Conservation (phyloP, 2,113 vertebrate genomes). For the Ia io region DNA sequence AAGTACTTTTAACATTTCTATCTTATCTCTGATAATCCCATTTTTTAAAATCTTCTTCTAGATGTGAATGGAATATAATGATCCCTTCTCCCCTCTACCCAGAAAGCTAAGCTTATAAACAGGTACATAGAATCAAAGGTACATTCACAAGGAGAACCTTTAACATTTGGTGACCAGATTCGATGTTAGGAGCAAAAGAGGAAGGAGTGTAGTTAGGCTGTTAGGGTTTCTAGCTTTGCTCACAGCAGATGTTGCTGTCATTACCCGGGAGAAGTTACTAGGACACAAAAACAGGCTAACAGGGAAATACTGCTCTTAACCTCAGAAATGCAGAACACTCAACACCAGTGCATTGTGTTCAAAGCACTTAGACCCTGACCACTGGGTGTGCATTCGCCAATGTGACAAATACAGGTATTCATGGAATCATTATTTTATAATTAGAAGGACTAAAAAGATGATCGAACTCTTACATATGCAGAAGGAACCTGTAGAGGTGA, state of each 20-base stretch:
- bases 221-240: background rate
- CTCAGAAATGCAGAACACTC: background rate
- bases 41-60: background rate
- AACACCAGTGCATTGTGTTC: background rate
- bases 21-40: background rate
- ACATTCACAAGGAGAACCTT: background rate
- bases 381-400: background rate
- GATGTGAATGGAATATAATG: background rate
- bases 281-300: background rate
- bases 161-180: background rate
- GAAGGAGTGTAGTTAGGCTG: background rate
- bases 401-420: background rate
- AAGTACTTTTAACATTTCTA: background rate
- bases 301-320: fast-evolving
- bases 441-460: background rate
- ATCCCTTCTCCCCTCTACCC: background rate
- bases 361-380: background rate
- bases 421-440: background rate
- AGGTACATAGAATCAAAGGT: background rate
- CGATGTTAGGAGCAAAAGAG: background rate
- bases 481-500: background rate
- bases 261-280: background rate
- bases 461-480: background rate
- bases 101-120: background rate
- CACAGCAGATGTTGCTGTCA: background rate